Percentiles rank a stretch among this genome's conserved stretches.
Conservation (phyloP, 2,888 invertebrate genomes). For the Portevinia maculata region DNA sequence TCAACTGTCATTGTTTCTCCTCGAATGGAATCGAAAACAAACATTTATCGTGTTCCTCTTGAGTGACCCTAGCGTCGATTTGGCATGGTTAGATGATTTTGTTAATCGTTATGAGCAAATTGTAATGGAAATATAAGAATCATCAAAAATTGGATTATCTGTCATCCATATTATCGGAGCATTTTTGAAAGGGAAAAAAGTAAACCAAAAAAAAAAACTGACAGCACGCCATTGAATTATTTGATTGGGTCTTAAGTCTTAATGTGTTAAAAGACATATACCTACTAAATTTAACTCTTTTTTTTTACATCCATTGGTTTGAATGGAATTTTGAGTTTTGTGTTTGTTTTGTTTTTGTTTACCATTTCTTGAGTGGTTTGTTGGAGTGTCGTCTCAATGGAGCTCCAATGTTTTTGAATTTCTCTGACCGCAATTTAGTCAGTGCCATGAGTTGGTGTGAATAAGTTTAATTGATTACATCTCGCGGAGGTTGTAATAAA, state of each 20-base stretch:
- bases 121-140: constrained; percentile 39
- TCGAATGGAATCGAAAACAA: not conserved
- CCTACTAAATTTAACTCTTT: not conserved
- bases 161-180: constrained; percentile 30
- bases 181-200: not conserved
- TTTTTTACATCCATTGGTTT: constrained; percentile 7
- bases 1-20: constrained; percentile 37
- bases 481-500: constrained; percentile 10
- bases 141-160: constrained; percentile 50
- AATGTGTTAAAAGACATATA: no score
- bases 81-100: constrained; percentile 29
- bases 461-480: constrained; percentile 62
- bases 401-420: constrained; percentile 32
- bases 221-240: constrained; percentile 24
- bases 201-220: not conserved
- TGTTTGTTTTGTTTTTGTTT: constrained; percentile 7
- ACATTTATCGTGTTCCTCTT: constrained; percentile 49
- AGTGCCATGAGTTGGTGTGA: constrained; percentile 49
- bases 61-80: constrained; percentile 33
- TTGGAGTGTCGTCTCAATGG: constrained; percentile 10
- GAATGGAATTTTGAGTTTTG: constrained; percentile 50
- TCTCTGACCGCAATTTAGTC: constrained; percentile 64
- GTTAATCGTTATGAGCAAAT: constrained; percentile 44
- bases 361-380: constrained; percentile 15
- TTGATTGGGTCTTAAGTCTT: constrained; percentile 21